Evolutionary conservation across 1,140 invertebrate species (phyloP).

Genomic region (Mactra quadrangularis): DNA sequence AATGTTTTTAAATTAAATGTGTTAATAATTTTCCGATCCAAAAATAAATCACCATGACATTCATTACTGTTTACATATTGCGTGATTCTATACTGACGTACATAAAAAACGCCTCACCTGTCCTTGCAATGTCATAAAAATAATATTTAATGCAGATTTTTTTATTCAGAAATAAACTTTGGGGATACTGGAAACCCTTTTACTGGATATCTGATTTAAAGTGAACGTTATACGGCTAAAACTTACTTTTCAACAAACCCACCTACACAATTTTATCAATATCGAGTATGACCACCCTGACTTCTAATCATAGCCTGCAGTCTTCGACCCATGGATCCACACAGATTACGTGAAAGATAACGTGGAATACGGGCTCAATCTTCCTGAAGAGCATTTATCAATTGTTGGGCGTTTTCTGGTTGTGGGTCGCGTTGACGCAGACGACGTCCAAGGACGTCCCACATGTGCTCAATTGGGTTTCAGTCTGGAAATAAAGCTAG

Average conservation of each 20-base stretch:
- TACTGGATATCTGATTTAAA: not conserved
- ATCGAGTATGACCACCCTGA: no score
- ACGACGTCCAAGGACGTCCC: constrained; percentile 1
- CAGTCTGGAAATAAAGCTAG: not conserved
- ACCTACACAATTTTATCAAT: not conserved
- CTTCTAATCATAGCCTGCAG: not conserved
- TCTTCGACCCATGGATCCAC: not conserved
- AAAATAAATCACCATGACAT: no score
- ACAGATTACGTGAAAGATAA: not conserved
- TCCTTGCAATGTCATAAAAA: no score
- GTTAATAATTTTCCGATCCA: no score
- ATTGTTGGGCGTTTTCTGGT: not conserved
- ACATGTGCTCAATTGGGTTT: constrained; percentile 2
- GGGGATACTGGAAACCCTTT: no score
- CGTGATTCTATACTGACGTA: no score
- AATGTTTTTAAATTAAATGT: no score
- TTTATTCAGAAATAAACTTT: no score
- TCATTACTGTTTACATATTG: no score
- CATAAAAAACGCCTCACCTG: no score
- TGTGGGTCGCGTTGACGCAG: not conserved
- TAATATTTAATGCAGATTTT: no score
- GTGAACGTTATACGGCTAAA: not conserved
- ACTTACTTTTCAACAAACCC: not conserved
- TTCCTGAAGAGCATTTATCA: constrained; percentile 12
- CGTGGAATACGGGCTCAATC: not conserved